Percentiles rank a stretch among this genome's conserved stretches.
phyloP scores from a whole-genome alignment of 2,113 vertebrate genomes.

The Otolemur garnettii region DNA sequence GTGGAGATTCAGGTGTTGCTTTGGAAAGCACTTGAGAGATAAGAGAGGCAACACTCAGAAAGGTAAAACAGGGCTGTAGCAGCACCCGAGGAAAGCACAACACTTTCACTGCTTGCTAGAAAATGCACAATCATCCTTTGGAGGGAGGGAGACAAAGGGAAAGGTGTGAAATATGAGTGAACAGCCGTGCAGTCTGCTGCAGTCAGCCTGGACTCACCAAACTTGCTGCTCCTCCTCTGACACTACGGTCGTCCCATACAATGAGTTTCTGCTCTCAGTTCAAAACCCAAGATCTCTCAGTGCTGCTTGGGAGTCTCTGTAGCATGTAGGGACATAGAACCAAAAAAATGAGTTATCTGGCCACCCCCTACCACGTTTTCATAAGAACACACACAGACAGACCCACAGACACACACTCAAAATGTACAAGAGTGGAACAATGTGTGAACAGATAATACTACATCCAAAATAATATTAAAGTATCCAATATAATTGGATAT shows the following conservation, averaged over 20 bases:
- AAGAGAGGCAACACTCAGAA: background rate
- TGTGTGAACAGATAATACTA: background rate
- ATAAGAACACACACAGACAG: background rate
- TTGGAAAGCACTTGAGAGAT: background rate
- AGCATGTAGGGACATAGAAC: background rate
- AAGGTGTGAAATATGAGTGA: background rate
- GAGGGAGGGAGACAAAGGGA: background rate
- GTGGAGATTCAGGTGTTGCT: background rate
- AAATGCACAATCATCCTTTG: background rate
- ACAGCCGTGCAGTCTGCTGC: background rate
- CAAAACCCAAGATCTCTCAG: background rate
- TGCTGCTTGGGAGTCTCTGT: background rate
- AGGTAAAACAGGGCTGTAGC: background rate
- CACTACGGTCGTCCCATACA: background rate
- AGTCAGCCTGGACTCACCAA: background rate
- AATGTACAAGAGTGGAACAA: background rate
- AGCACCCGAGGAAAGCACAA: background rate
- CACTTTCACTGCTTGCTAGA: background rate
- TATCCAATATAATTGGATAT: background rate
- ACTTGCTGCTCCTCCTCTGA: background rate
- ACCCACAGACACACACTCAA: background rate
- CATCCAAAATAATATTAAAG: background rate
- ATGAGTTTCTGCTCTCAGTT: background rate
- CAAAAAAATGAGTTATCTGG: background rate
- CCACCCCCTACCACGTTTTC: accelerated